Conservation (phyloP, 1,140 invertebrate species). For the Lordiphosa stackelbergi region DNA sequence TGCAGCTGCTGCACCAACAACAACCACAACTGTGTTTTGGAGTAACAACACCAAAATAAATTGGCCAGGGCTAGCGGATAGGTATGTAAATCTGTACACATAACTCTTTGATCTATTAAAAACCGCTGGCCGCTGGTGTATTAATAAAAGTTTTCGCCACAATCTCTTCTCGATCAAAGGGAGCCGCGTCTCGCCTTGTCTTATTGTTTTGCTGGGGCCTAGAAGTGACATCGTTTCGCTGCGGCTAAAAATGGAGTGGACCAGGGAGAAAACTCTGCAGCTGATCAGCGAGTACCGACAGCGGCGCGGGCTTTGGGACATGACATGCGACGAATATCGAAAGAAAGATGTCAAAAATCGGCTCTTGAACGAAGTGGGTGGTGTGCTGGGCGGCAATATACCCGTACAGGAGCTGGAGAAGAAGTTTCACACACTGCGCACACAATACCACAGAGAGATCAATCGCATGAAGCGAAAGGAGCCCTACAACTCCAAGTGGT, state of each 20-base stretch:
- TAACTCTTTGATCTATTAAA: slow-evolving; percentile 45
- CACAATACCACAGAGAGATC: slow-evolving; percentile 74
- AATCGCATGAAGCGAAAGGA: slow-evolving; percentile 76
- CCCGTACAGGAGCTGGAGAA: slow-evolving; percentile 70
- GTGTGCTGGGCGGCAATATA: slow-evolving; percentile 61
- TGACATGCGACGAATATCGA: slow-evolving; percentile 75
- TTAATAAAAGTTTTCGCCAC: slow-evolving; percentile 21
- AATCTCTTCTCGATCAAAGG: slow-evolving; percentile 29
- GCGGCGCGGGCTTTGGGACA: slow-evolving; percentile 73
- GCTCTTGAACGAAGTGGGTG: slow-evolving; percentile 62
- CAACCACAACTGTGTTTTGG: slow-evolving; percentile 17
- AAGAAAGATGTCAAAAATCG: slow-evolving; percentile 74
- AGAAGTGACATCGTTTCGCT: slow-evolving; percentile 30
- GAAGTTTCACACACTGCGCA: slow-evolving; percentile 73
- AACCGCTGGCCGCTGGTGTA: slow-evolving; percentile 11
- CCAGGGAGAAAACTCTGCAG: slow-evolving; percentile 68
- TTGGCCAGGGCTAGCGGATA: slow-evolving; percentile 17
- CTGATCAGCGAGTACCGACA: slow-evolving; percentile 70
- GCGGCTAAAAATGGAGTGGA: slow-evolving; percentile 76
- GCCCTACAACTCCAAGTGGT: slow-evolving; percentile 76
- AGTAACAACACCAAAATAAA: slow-evolving; percentile 36
- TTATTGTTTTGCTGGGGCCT: slow-evolving; percentile 29
- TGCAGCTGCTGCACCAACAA: too few species aligned
- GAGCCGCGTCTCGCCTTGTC: slow-evolving; percentile 14
- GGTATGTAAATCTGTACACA: slow-evolving; percentile 13